Percentiles rank a stretch among this genome's conserved stretches.
Conservation (phyloP, 2,797 vertebrate species). For the Spondyliosoma cantharus region DNA sequence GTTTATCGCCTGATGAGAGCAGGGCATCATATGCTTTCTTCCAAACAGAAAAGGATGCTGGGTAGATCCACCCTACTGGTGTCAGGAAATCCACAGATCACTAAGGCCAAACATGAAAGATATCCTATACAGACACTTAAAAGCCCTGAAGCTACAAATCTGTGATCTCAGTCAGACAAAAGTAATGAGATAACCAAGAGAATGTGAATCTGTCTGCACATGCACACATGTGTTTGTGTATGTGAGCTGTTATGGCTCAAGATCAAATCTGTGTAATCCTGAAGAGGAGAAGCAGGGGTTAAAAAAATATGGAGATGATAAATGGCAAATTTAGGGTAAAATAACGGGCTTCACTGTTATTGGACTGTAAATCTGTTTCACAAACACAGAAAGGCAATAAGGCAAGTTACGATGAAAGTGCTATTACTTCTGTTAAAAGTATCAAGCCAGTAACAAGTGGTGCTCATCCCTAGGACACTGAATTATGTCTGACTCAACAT, state of each 20-base stretch:
- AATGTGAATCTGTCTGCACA: conserved; percentile 19
- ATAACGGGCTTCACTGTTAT: conserved; percentile 54
- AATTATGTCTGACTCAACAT: conserved; percentile 33
- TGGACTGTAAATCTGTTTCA: conserved; percentile 44
- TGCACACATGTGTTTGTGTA: neutral
- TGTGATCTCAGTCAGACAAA: conserved; percentile 46
- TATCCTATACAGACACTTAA: conserved; percentile 34
- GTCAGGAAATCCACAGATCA: conserved; percentile 56
- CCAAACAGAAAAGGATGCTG: conserved; percentile 45
- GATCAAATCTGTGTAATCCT: conserved; percentile 36
- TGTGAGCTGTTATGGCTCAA: neutral
- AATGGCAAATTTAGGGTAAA: conserved; percentile 38
- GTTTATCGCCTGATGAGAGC: conserved; percentile 23
- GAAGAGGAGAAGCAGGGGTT: conserved; percentile 32
- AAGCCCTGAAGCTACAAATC: conserved; percentile 51
- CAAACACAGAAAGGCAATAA: conserved; percentile 38
- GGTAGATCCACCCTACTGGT: conserved; percentile 38
- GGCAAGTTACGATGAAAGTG: conserved; percentile 28
- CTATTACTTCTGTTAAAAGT: conserved; percentile 29
- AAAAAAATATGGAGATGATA: conserved; percentile 35
- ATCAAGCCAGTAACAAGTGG: conserved; percentile 40
- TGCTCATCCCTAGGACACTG: conserved; percentile 21
- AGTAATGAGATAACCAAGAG: conserved; percentile 58
- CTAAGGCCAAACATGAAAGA: conserved; percentile 64
- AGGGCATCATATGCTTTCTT: conserved; percentile 21